Conservation (phyloP, 2,113 vertebrate genomes). For the Epinephelus lanceolatus region DNA sequence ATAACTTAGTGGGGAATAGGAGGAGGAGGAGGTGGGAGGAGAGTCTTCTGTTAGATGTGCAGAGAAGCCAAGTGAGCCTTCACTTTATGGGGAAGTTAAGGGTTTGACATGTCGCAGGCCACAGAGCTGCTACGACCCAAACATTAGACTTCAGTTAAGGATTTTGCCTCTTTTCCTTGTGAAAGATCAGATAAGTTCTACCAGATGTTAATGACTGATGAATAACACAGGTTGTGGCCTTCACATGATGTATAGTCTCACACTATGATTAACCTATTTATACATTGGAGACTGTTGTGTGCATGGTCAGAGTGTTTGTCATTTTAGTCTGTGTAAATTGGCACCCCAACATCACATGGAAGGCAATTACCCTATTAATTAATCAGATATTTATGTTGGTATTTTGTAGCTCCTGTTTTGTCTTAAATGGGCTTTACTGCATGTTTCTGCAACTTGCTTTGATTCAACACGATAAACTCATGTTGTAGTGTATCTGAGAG, state of each 20-base stretch:
- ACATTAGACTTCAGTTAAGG: constrained; percentile 9
- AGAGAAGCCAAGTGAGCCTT: constrained; percentile 20
- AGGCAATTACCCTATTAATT: constrained; percentile 4
- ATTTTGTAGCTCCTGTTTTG: background rate
- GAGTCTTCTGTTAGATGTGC: constrained; percentile 3
- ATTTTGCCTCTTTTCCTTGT: background rate
- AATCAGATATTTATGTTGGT: background rate
- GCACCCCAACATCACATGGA: background rate
- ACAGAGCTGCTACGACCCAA: background rate
- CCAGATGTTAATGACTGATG: constrained; percentile 2
- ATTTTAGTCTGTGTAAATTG: constrained; percentile 15
- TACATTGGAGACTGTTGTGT: background rate
- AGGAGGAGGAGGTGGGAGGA: background rate
- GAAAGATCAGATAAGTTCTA: constrained; percentile 14
- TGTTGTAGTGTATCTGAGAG: background rate
- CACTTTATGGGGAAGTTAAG: constrained; percentile 25
- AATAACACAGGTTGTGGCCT: background rate
- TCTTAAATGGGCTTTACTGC: background rate
- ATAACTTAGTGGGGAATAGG: background rate
- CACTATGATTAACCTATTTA: constrained; percentile 5
- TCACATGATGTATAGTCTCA: constrained; percentile 15
- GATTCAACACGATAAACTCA: background rate
- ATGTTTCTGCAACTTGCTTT: background rate
- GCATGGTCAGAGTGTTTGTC: background rate
- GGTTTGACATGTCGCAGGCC: constrained; percentile 25